Evolutionary conservation across 1,140 invertebrate genomes (phyloP).

Genomic region (Rhagoletis pomonella): DNA sequence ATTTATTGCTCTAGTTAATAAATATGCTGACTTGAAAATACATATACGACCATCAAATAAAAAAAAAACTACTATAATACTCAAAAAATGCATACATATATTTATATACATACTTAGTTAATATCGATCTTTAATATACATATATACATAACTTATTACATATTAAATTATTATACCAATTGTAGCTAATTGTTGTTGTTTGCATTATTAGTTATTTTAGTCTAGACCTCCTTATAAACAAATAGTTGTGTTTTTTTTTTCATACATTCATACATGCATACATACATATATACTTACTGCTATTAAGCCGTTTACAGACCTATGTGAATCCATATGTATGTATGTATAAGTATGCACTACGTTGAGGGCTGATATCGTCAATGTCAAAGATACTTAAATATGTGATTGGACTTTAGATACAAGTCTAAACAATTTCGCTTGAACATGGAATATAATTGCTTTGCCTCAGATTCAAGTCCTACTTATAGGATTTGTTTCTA

Average conservation of each 20-base stretch:
- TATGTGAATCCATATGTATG: neutral
- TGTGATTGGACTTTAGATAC: neutral
- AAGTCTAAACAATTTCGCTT: neutral
- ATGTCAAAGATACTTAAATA: too few species aligned
- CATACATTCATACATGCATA: neutral
- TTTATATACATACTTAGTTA: neutral
- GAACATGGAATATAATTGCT: constrained; percentile 21
- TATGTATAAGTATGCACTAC: too few species aligned
- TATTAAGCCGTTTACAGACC: neutral
- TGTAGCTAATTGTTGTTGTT: constrained; percentile 34
- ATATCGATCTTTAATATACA: constrained; percentile 20
- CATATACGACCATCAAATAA: neutral
- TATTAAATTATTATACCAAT: constrained; percentile 7
- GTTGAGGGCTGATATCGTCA: neutral
- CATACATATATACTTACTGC: neutral
- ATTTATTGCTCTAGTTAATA: constrained; percentile 22
- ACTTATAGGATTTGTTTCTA: neutral
- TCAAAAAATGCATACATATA: neutral
- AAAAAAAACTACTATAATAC: neutral
- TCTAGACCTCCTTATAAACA: neutral
- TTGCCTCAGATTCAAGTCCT: neutral
- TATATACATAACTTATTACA: neutral
- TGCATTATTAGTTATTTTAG: constrained; percentile 30
- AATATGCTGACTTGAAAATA: neutral
- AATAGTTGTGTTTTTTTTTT: too few species aligned